Conservation (phyloP, 2,888 invertebrate genomes). For the Crepidodera aurea region DNA sequence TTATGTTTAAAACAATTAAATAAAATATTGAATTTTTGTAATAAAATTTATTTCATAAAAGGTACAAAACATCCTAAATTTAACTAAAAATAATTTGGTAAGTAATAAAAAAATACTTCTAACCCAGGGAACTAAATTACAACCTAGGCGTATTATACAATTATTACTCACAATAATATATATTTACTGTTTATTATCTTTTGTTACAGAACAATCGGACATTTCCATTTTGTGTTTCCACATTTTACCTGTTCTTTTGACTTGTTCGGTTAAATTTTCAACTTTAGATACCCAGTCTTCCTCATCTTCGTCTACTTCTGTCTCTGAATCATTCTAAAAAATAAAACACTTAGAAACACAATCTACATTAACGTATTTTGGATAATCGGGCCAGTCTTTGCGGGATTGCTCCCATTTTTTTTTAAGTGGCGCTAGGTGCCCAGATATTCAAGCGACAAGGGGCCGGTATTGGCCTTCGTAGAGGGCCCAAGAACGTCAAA, state of each 20-base stretch:
- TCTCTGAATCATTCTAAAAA: conserved; percentile 45
- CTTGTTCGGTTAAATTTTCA: conserved; percentile 49
- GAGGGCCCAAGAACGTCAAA: too few species aligned
- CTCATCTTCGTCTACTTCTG: conserved; percentile 40
- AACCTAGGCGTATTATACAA: too few species aligned
- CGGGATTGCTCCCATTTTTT: too few species aligned
- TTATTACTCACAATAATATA: background rate
- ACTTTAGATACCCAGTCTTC: conserved; percentile 50
- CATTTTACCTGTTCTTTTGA: conserved; percentile 47
- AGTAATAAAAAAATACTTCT: too few species aligned
- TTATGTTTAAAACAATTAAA: background rate
- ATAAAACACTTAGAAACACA: background rate
- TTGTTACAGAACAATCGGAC: conserved; percentile 43
- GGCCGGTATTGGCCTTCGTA: too few species aligned
- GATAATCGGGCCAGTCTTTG: too few species aligned
- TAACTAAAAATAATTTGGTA: background rate
- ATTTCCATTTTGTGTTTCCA: conserved; percentile 47
- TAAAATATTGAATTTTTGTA: background rate
- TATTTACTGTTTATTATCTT: conserved; percentile 43
- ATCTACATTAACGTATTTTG: too few species aligned
- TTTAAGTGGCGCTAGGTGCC: too few species aligned
- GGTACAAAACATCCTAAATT: conserved; percentile 1
- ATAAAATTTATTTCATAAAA: conserved; percentile 7
- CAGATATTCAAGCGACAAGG: too few species aligned
- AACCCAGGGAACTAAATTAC: too few species aligned